A percentile compares a stretch with the other conserved stretches of the same genome.
Evolutionary conservation across 1,140 invertebrate genomes (phyloP).

Genomic region (Periplaneta americana): DNA sequence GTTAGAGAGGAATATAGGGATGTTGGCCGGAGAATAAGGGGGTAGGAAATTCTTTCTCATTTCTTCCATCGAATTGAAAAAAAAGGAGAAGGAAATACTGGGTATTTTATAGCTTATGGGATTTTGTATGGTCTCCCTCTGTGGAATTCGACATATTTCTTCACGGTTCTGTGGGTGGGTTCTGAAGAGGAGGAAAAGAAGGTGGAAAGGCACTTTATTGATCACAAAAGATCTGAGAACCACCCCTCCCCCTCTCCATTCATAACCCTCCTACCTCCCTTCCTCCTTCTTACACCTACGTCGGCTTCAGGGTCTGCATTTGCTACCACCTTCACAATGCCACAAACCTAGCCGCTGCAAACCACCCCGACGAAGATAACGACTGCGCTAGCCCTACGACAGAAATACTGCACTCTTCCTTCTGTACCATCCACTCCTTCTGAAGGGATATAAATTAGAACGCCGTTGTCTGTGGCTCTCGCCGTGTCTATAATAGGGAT

Average conservation of each 20-base stretch:
- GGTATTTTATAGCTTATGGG: not conserved
- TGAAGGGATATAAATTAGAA: not conserved
- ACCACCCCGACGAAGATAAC: not conserved
- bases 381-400: not conserved
- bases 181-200: not conserved
- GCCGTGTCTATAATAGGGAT: not conserved
- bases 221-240: not conserved
- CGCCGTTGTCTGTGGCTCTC: not conserved
- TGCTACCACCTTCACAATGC: not conserved
- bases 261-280: not conserved
- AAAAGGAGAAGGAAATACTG: not conserved
- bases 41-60: not conserved
- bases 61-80: not conserved
- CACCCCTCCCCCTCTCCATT: no score
- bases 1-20: not conserved
- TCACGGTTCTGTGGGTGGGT: not conserved
- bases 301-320: not conserved
- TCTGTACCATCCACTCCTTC: not conserved
- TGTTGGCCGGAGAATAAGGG: not conserved
- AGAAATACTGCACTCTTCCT: not conserved
- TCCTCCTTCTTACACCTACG: not conserved
- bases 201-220: not conserved
- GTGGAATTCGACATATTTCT: not conserved
- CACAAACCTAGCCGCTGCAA: not conserved
- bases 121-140: not conserved